Evolutionary conservation across 2,113 vertebrate species (phyloP), one percentile per base, ranked within the genome.

Genomic region (Etia nguti): DNA sequence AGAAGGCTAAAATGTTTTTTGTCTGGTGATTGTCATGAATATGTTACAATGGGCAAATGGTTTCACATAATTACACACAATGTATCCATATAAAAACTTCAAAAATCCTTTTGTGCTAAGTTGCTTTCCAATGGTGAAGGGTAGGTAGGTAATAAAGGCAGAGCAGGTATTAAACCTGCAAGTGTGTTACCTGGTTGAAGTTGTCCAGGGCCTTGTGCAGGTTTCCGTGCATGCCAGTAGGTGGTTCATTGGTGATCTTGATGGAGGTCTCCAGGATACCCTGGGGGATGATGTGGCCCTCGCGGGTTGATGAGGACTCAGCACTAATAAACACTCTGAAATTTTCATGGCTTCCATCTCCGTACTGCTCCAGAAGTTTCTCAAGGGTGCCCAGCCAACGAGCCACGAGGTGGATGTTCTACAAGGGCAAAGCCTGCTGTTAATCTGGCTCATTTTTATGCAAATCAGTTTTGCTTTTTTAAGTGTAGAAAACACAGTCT

Each of bases 381-480:
- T 99, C 98, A 88, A 99, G 93, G 1, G 93, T 95, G 24, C 97
- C 88, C 55, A 99, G 96, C 98, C 99, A 99, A 90, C 97, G 97
- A 86, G 97, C 96, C 73, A 99, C 98, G 88, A 99, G 94, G 89
- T 99, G 98, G 93, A 99, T 98, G 88, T 99, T 99, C 99, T 99
- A 82, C 43, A 43, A 75, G 31, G 34, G n/a, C 22, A 92, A 50
- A 6, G 6, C 4, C 6, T 77, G 46, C 18, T 77, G 46, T 77
- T 77, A 77, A n/a, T 52, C 26, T 13, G 26, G 43, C 18, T 52
- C 22, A 26, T 26, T 73, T 48, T 13, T 34, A 77, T 31, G 26
- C 10, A 31, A 77, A 52, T 52, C 4, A 50, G 1, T 31, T 8
- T 31, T 0, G 1, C 16, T 50, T 48, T 75, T 77, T 20, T 52